Evolutionary conservation across 2,888 invertebrate genomes (phyloP).

Genomic region (Dioctria linearis): DNA sequence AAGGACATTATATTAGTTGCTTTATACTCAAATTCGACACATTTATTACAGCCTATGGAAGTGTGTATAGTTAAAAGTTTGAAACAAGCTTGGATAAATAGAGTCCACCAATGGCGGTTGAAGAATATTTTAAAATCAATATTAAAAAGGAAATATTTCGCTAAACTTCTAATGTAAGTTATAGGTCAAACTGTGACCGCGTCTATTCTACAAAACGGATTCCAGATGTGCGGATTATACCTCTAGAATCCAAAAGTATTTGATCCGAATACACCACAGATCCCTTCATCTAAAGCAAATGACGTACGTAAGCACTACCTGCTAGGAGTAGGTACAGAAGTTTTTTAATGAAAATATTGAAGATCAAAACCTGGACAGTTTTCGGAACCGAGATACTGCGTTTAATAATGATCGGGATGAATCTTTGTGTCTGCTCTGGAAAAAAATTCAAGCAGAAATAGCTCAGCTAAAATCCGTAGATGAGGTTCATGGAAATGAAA

Average conservation of each 20-base stretch:
- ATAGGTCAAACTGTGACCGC: neutral
- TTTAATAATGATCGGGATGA: neutral
- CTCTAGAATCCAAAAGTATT: neutral
- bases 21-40: conserved; percentile 67
- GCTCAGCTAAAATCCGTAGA: neutral
- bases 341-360: neutral
- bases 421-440: neutral
- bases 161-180: neutral
- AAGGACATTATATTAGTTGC: conserved; percentile 66
- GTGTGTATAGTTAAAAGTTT: conserved; percentile 66
- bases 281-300: neutral
- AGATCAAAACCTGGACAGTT: neutral
- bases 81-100: conserved; percentile 64
- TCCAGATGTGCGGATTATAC: neutral
- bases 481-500: neutral
- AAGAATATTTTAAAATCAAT: neutral
- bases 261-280: neutral
- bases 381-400: neutral
- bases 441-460: neutral
- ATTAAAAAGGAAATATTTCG: conserved; percentile 16
- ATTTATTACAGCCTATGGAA: conserved; percentile 68
- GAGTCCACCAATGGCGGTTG: conserved; percentile 62
- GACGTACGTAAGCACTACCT: neutral
- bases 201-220: conserved; percentile 4
- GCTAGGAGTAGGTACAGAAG: neutral